Evolutionary conservation across 2,797 vertebrate species (phyloP), one percentile per base, ranked within the genome.

Genomic region (Otus scops): DNA sequence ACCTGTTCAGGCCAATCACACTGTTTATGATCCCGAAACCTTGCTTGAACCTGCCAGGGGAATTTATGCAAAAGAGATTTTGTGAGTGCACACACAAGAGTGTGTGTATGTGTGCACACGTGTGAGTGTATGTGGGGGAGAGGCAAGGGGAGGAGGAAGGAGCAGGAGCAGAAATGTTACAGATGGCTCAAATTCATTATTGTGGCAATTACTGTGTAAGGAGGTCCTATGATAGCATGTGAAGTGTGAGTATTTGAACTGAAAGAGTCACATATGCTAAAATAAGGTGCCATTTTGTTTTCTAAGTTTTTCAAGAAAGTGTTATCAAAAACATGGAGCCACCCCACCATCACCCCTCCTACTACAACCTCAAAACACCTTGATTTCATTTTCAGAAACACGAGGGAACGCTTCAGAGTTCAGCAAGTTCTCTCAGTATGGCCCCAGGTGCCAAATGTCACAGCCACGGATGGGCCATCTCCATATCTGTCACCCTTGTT

Each of bases 41-140:
- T 32, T 26, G 38, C 48, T 13, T 32, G 50, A 48, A 80, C 13
- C 38, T 69, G 30, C 19, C 36, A 39, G 24, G 20, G n/a, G 16
- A 68, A 56, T 39, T 51, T 26, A 10, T 30, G 48, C 39, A 59
- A 22, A 65, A 50, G 50, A 54, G 41, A 51, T 26, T 41, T 7
- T 22, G 5, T 30, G 39, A 14, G 26, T 14, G 13, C 14, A 6
- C 5, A 2, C 5, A 2, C 7, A 8, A 24, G 17, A 36, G 50
- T 22, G 36, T 39, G 47, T 24, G 47, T 48, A 11, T 50, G 38
- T 30, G n/a, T 2, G 30, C 4, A 0, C 5, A 9, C 23, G 6
- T 1, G 5, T 16, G 54, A 14, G 21, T 5, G 2, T 17, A 7
- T 4, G 17, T 38, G 36, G 88, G 28, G n/a, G 21, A 92, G 10